These are phyloP conservation scores for Drosophila arawakana DNA, from an alignment of 1,140 invertebrate genomes.

Conservation along the genomic window DNA sequence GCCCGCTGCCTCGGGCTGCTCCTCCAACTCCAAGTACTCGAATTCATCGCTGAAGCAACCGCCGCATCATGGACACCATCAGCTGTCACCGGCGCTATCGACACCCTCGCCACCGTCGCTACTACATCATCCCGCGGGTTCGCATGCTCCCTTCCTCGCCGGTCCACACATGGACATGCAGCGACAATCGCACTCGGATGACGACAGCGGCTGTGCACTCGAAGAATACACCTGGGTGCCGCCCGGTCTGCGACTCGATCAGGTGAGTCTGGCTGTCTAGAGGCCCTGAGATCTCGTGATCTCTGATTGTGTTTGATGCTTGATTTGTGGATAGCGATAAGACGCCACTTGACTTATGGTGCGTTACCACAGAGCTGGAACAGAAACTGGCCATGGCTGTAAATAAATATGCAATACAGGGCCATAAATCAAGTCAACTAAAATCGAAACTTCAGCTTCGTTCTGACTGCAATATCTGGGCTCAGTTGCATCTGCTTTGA, in stretches of 20 bases:
- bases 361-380: conserved; percentile 55
- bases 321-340: conserved; percentile 72
- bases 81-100: conserved; percentile 75
- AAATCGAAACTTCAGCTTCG: background rate
- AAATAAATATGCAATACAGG: conserved; percentile 65
- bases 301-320: conserved; percentile 19
- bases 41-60: conserved; percentile 68
- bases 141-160: conserved; percentile 84
- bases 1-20: conserved; percentile 57
- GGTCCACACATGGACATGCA: conserved; percentile 89
- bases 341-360: conserved; percentile 71
- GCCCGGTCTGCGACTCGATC: conserved; percentile 96
- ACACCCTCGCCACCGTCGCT: conserved; percentile 84
- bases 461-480: background rate
- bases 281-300: conserved; percentile 20
- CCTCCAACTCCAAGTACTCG: conserved; percentile 79
- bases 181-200: conserved; percentile 96
- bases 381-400: conserved; percentile 42
- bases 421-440: conserved; percentile 65
- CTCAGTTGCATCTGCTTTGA: background rate
- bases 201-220: conserved; percentile 97
- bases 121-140: conserved; percentile 74
- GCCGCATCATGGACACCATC: conserved; percentile 65
- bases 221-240: conserved; percentile 99
- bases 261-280: conserved; percentile 87